Evolutionary conservation across 2,113 vertebrate genomes (phyloP).

Genomic region (Bothrops jararaca): DNA sequence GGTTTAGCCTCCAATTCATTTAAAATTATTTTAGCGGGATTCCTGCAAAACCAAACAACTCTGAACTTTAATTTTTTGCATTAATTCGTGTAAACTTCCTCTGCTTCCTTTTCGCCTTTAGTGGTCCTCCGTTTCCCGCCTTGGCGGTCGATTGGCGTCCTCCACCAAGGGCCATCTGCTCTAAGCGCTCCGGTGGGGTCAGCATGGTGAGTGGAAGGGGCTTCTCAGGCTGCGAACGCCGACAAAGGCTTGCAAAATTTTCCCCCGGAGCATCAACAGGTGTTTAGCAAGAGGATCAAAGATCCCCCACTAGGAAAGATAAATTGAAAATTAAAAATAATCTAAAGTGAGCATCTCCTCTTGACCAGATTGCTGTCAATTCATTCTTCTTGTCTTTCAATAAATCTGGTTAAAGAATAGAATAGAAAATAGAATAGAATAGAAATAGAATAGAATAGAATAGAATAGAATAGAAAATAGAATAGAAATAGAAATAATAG

Average conservation of each 20-base stretch:
- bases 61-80: accelerated
- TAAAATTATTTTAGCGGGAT: neutral
- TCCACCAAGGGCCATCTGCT: constrained; percentile 88
- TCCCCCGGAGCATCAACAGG: neutral
- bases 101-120: constrained; percentile 33
- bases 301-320: neutral
- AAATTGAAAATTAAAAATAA: neutral
- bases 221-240: neutral
- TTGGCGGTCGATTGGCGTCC: constrained; percentile 83
- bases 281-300: neutral
- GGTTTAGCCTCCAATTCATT: neutral
- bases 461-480: too few relatives aligned
- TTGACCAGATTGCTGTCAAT: too few relatives aligned
- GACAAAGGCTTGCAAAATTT: neutral
- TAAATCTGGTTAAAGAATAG: neutral
- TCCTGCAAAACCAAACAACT: neutral
- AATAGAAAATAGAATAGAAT: too few relatives aligned
- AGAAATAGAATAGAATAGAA: too few relatives aligned
- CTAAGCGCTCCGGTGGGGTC: constrained; percentile 83
- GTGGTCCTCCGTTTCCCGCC: constrained; percentile 75
- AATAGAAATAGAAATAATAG: too few relatives aligned
- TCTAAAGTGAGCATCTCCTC: too few relatives aligned
- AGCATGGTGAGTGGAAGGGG: constrained; percentile 78
- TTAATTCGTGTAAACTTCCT: neutral
- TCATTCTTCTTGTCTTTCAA: neutral